Conservation (phyloP, 2,113 vertebrate species). For the Lota lota region DNA sequence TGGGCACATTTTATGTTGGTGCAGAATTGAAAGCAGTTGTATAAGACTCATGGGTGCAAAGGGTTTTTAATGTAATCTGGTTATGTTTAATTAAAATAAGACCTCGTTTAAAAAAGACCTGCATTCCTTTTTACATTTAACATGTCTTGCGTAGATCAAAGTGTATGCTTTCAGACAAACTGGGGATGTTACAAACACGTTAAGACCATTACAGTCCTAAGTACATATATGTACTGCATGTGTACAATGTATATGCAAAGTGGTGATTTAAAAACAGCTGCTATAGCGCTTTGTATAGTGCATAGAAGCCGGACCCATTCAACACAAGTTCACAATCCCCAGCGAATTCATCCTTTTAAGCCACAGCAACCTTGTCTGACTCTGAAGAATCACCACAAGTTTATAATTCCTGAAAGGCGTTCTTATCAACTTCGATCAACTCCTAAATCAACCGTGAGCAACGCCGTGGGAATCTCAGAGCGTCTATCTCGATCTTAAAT, state of each 20-base stretch:
- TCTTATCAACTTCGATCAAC: constrained; percentile 21
- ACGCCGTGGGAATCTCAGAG: constrained; percentile 13
- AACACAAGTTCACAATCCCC: too few species aligned
- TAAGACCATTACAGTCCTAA: constrained; percentile 5
- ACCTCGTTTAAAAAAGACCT: constrained; percentile 8
- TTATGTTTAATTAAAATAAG: too few species aligned
- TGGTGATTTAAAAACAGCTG: neutral
- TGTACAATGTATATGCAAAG: neutral
- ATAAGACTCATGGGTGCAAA: constrained; percentile 23
- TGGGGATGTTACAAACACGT: neutral
- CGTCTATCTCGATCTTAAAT: constrained; percentile 27
- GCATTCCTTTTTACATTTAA: too few species aligned
- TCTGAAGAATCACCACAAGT: constrained; percentile 7
- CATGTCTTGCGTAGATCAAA: too few species aligned
- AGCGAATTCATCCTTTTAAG: too few species aligned
- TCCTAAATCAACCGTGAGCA: constrained; percentile 9
- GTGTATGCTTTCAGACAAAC: neutral
- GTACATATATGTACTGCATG: neutral
- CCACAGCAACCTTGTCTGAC: too few species aligned
- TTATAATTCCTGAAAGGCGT: constrained; percentile 26
- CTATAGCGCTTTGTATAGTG: neutral
- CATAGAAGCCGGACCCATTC: too few species aligned
- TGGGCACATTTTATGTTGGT: neutral
- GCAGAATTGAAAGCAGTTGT: constrained; percentile 3
- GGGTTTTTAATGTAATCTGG: constrained; percentile 4